Evolutionary conservation across 2,113 vertebrate species (phyloP).

Genomic region (Sterna hirundo): DNA sequence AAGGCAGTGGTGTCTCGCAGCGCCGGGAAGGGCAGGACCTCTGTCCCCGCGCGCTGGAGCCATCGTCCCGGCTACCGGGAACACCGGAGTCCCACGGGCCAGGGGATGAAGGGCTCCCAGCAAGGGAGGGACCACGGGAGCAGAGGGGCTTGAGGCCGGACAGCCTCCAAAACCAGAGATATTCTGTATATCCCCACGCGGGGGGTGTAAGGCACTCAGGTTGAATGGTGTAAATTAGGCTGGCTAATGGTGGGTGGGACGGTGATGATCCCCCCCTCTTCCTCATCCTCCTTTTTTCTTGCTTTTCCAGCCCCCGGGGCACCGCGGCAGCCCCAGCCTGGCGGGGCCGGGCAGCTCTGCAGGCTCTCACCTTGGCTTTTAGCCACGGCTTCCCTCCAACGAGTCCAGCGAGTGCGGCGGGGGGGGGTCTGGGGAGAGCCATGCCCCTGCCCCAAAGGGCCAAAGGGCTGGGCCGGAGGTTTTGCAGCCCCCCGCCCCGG

Average conservation of each 20-base stretch:
- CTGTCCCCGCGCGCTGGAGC: not conserved
- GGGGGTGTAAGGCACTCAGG: not conserved
- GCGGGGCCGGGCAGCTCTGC: not conserved
- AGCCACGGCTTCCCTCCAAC: not conserved
- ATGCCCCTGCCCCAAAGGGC: fast-evolving
- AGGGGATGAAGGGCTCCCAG: not conserved
- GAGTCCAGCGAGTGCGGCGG: fast-evolving
- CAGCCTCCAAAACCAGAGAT: not conserved
- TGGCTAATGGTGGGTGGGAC: not conserved
- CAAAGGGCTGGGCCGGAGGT: not conserved
- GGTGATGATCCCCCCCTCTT: not conserved
- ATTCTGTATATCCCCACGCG: not conserved
- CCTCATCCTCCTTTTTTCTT: not conserved
- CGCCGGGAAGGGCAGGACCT: not conserved
- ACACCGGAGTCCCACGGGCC: not conserved
- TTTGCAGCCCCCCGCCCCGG: not conserved
- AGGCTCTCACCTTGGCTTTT: not conserved
- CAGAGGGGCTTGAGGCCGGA: not conserved
- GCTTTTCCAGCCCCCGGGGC: not conserved
- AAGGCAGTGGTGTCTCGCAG: not conserved
- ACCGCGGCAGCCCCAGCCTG: not conserved
- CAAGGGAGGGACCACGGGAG: not conserved
- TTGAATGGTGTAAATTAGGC: not conserved
- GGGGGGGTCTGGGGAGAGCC: not conserved
- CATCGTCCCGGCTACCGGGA: not conserved